These are phyloP conservation scores for Drosophila subpulchrella DNA, from an alignment of 1,140 invertebrate species.

Conservation along the genomic window DNA sequence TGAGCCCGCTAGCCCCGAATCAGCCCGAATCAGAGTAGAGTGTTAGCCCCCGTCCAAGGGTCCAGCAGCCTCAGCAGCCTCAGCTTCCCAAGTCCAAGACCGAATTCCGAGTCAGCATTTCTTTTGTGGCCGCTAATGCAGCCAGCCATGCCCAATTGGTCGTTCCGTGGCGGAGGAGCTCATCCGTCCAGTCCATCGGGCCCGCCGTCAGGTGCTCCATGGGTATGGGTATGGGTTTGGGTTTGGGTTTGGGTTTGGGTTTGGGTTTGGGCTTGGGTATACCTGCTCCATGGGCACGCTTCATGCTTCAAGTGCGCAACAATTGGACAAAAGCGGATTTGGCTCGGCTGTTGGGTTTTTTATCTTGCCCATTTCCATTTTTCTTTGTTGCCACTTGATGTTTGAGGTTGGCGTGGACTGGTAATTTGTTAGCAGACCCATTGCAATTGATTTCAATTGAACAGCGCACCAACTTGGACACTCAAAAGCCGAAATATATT, in stretches of 20 bases:
- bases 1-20: constrained; percentile 67
- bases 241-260: constrained; percentile 7
- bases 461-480: constrained; percentile 20
- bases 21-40: constrained; percentile 18
- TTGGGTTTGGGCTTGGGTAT: no score
- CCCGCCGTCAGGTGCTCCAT: constrained; percentile 38
- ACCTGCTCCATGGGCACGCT: constrained; percentile 53
- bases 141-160: constrained; percentile 71
- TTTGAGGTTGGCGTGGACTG: constrained; percentile 43
- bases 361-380: constrained; percentile 33
- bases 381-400: constrained; percentile 45
- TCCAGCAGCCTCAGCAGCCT: neutral
- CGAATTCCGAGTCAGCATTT: constrained; percentile 67
- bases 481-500: constrained; percentile 17
- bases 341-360: constrained; percentile 18
- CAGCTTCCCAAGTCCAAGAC: constrained; percentile 25
- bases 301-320: constrained; percentile 60
- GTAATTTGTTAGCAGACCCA: constrained; percentile 52
- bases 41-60: constrained; percentile 2
- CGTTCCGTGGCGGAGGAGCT: constrained; percentile 40
- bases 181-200: constrained; percentile 26
- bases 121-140: constrained; percentile 67
- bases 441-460: constrained; percentile 71
- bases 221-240: neutral
- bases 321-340: constrained; percentile 60